These are phyloP conservation scores for Loripinus fragilis DNA, from an alignment of 2,888 invertebrate genomes.

Conservation along the genomic window DNA sequence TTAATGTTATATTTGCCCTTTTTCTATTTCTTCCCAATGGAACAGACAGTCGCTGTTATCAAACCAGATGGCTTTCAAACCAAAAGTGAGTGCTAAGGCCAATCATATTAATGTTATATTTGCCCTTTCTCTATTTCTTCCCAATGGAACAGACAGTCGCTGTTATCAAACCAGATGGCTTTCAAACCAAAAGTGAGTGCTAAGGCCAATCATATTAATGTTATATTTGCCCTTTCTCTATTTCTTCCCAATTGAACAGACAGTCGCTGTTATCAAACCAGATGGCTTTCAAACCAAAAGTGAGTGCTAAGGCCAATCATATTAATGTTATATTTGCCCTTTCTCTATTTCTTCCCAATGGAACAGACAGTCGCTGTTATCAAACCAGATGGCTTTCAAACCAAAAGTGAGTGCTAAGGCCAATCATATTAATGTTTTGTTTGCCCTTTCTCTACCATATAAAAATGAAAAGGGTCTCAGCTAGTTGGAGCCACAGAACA, in stretches of 20 bases:
- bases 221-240: no score
- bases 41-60: conserved; percentile 82
- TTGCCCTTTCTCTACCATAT: no score
- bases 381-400: conserved; percentile 81
- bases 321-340: no score
- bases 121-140: no score
- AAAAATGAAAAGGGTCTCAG: no score
- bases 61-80: conserved; percentile 82
- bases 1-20: no score
- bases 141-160: conserved; percentile 83
- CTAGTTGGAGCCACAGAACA: no score
- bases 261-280: conserved; percentile 83
- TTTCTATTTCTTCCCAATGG: conserved; percentile 83
- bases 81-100: conserved; percentile 71
- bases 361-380: conserved; percentile 82
- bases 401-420: conserved; percentile 73
- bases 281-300: conserved; percentile 81
- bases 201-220: no score
- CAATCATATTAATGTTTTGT: no score
- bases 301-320: conserved; percentile 44
- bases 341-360: conserved; percentile 83
- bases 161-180: conserved; percentile 82
- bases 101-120: no score
- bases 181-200: conserved; percentile 77
- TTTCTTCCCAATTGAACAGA: conserved; percentile 83